Percentiles rank a stretch among this genome's conserved stretches.
These are phyloP conservation scores for Poeciliopsis presidionis DNA, from an alignment of 2,797 vertebrate genomes.

Conservation along the genomic window DNA sequence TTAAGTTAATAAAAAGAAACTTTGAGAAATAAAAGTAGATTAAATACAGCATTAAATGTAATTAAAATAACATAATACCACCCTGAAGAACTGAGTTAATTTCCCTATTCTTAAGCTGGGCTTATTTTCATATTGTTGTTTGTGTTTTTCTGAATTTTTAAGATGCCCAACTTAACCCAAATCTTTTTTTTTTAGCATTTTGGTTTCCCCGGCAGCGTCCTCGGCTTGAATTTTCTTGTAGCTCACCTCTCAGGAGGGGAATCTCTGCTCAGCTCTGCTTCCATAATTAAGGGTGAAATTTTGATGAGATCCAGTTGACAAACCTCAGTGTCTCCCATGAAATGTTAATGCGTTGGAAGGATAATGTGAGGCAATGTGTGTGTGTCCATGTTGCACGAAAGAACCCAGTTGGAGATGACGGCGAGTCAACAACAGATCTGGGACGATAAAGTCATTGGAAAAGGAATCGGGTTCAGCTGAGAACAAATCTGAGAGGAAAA, in stretches of 20 bases:
- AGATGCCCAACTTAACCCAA: constrained; percentile 45
- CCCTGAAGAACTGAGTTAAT: not conserved
- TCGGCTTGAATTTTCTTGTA: constrained; percentile 6
- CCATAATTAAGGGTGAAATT: constrained; percentile 62
- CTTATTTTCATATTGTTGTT: constrained; percentile 43
- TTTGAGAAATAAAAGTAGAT: not conserved
- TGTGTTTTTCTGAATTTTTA: constrained; percentile 32
- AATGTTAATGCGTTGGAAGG: constrained; percentile 64
- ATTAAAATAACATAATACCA: not conserved
- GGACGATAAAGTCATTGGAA: constrained; percentile 60
- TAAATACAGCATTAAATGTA: not conserved
- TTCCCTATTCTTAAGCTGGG: not conserved
- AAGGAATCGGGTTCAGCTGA: constrained; percentile 34
- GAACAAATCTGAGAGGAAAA: constrained; percentile 32
- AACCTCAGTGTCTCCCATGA: constrained; percentile 53
- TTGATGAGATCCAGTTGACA: constrained; percentile 66
- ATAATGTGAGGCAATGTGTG: constrained; percentile 33
- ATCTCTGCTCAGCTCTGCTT: constrained; percentile 37
- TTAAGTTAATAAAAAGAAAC: not conserved
- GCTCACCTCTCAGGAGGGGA: constrained; percentile 19
- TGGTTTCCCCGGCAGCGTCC: not conserved
- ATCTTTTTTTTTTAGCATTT: not conserved
- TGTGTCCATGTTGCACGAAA: not conserved
- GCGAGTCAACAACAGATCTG: constrained; percentile 70
- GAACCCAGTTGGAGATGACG: constrained; percentile 27